Evolutionary conservation across 2,888 invertebrate genomes (phyloP).

Genomic region (Epirrhoe tristata): DNA sequence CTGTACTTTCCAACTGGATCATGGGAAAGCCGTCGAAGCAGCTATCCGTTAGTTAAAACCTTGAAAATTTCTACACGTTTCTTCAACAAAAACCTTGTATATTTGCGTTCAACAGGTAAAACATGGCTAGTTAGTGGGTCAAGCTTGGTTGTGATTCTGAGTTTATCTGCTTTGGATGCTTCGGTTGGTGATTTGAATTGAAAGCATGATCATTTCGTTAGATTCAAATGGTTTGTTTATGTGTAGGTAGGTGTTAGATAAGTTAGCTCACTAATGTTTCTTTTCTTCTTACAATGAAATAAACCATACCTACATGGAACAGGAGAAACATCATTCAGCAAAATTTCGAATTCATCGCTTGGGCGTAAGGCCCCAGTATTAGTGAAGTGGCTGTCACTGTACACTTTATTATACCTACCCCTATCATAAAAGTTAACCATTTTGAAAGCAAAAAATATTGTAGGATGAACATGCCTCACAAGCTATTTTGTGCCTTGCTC

Average conservation of each 20-base stretch:
- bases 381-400: neutral
- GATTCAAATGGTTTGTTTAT: too few species aligned
- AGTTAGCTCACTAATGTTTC: too few species aligned
- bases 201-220: too few species aligned
- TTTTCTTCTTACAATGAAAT: too few species aligned
- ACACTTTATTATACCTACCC: neutral
- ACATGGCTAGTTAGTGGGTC: neutral
- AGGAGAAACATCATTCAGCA: too few species aligned
- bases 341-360: too few species aligned
- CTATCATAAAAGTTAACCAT: neutral
- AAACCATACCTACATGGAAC: too few species aligned
- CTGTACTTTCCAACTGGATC: conserved; percentile 10
- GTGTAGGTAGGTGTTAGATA: too few species aligned
- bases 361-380: neutral
- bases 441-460: neutral
- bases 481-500: neutral
- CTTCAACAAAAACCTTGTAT: conserved; percentile 29
- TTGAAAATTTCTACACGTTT: conserved; percentile 31
- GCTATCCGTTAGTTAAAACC: conserved; percentile 60
- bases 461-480: neutral
- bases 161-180: conserved; percentile 1
- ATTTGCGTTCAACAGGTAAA: conserved; percentile 47
- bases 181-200: too few species aligned
- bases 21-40: conserved; percentile 66
- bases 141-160: neutral